Conservation (phyloP, 37 sponge, comb jelly and placozoan species). For the Agelas oroides region DNA sequence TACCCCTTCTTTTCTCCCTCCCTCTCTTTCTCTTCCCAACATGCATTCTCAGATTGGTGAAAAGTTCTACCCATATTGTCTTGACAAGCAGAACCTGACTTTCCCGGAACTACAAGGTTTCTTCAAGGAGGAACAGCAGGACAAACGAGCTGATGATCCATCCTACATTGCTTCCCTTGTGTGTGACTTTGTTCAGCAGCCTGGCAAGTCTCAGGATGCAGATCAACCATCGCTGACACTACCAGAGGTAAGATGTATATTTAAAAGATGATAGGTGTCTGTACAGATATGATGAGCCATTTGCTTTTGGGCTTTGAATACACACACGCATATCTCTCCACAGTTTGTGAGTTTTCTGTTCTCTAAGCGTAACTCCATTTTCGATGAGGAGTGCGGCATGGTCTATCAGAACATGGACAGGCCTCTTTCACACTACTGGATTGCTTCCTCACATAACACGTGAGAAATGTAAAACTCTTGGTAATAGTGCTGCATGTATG, state of each 20-base stretch:
- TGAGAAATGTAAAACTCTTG: no score
- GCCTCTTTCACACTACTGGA: conserved; percentile 97
- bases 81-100: conserved; percentile 57
- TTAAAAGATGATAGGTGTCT: no score
- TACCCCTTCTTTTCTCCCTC: no score
- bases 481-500: no score
- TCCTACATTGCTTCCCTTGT: conserved; percentile 52
- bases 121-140: conserved; percentile 72
- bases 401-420: conserved; percentile 91
- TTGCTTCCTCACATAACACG: conserved; percentile 98
- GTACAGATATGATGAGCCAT: no score
- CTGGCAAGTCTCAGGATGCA: conserved; percentile 49
- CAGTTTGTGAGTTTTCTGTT: conserved; percentile 96
- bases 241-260: conserved; percentile 49
- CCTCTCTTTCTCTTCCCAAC: no score
- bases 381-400: conserved; percentile 58
- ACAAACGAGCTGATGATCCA: conserved; percentile 55
- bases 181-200: conserved; percentile 41
- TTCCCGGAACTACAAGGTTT: conserved; percentile 68
- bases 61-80: conserved; percentile 56
- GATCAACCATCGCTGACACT: conserved; percentile 71
- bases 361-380: conserved; percentile 84
- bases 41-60: conserved; percentile 52
- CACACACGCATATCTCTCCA: not conserved
- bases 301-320: no score